phyloP scores from a whole-genome alignment of 2,113 vertebrate genomes.

The Perca flavescens region DNA sequence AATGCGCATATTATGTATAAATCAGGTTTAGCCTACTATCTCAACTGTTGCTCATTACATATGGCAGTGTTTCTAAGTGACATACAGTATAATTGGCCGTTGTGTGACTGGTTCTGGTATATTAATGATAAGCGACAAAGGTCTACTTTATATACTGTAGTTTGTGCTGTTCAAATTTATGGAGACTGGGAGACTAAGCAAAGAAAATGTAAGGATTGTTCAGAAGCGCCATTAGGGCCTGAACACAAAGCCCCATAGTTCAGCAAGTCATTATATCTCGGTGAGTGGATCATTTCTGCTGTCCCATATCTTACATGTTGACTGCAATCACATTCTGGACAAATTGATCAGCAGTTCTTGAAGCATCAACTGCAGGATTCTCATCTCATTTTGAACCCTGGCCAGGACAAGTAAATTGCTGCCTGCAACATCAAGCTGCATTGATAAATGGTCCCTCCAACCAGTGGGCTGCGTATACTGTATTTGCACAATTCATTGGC shows the following conservation, averaged over 20 bases:
- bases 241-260: slow-evolving; percentile 42
- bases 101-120: slow-evolving; percentile 32
- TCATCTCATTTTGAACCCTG: slow-evolving; percentile 65
- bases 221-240: slow-evolving; percentile 43
- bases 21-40: slow-evolving; percentile 56
- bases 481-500: slow-evolving; percentile 54
- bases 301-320: slow-evolving; percentile 44
- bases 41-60: slow-evolving; percentile 64
- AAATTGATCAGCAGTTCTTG: slow-evolving; percentile 54
- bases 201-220: slow-evolving; percentile 44
- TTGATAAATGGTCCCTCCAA: slow-evolving; percentile 61
- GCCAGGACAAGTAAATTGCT: slow-evolving; percentile 59
- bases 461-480: slow-evolving; percentile 26
- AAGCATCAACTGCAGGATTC: slow-evolving; percentile 53
- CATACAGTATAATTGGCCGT: slow-evolving; percentile 55
- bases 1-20: slow-evolving; percentile 58
- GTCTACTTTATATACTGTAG: slow-evolving; percentile 38
- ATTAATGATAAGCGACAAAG: slow-evolving; percentile 65
- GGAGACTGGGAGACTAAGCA: slow-evolving; percentile 19
- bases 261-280: slow-evolving; percentile 54
- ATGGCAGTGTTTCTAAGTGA: slow-evolving; percentile 54
- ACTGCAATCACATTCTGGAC: slow-evolving; percentile 34
- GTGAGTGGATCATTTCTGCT: slow-evolving; percentile 51
- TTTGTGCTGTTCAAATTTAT: slow-evolving; percentile 48
- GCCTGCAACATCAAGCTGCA: slow-evolving; percentile 48